These are phyloP conservation scores for Ranitomeya imitator DNA, from an alignment of 2,113 vertebrate species.

Conservation along the genomic window DNA sequence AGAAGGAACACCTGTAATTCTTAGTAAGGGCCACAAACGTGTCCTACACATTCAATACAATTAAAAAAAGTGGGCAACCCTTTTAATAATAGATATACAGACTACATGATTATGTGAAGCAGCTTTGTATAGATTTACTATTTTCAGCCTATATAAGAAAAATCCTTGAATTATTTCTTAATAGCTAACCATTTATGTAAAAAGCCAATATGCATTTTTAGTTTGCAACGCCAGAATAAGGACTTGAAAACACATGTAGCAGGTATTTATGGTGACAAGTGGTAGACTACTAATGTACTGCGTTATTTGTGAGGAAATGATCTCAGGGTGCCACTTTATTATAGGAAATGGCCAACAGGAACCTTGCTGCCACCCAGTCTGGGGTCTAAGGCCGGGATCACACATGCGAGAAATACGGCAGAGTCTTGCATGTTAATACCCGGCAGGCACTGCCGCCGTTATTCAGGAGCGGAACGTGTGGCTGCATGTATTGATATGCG, in stretches of 20 bases:
- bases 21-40: too few species aligned
- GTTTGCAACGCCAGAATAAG: not conserved
- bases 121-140: not conserved
- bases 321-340: not conserved
- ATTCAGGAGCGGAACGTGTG: too few species aligned
- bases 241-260: not conserved
- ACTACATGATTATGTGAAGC: not conserved
- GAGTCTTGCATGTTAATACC: too few species aligned
- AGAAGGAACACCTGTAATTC: too few species aligned
- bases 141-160: not conserved
- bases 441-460: too few species aligned
- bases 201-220: not conserved
- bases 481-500: too few species aligned
- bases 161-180: not conserved
- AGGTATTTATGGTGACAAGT: not conserved
- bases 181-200: too few species aligned
- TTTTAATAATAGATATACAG: not conserved
- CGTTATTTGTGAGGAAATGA: slow-evolving; percentile 56
- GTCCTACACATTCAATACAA: not conserved
- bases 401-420: too few species aligned
- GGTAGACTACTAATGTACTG: slow-evolving; percentile 4
- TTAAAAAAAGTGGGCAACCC: not conserved
- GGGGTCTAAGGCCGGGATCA: not conserved
- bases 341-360: slow-evolving; percentile 58
- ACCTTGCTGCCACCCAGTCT: slow-evolving; percentile 44